Conservation (phyloP, 1,140 invertebrate genomes). For the Sycobia sp. region DNA sequence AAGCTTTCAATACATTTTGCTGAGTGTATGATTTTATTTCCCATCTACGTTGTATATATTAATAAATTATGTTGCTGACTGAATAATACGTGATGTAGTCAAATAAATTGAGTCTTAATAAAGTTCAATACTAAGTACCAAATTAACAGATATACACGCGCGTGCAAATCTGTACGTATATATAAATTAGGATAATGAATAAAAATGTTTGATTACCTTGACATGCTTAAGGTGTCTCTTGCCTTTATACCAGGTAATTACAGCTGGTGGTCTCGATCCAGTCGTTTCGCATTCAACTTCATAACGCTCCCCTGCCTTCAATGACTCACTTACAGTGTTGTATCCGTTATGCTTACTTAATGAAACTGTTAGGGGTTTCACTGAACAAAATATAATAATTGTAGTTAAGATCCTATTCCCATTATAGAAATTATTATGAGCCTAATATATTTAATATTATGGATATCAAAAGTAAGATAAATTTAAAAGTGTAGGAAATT, state of each 20-base stretch:
- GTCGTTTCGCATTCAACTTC: constrained; percentile 81
- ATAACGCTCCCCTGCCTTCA: constrained; percentile 78
- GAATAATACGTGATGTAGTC: too few relatives aligned
- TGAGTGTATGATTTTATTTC: too few relatives aligned
- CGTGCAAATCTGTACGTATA: too few relatives aligned
- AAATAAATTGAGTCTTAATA: too few relatives aligned
- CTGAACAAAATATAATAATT: constrained; percentile 62
- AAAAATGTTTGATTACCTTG: too few relatives aligned
- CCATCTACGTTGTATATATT: too few relatives aligned
- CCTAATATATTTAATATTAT: not conserved
- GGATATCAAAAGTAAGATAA: not conserved
- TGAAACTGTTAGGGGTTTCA: constrained; percentile 78
- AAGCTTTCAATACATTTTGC: too few relatives aligned
- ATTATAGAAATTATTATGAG: too few relatives aligned
- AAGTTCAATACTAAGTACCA: too few relatives aligned
- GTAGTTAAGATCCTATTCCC: not conserved
- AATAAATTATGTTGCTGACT: too few relatives aligned
- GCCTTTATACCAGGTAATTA: constrained; percentile 84
- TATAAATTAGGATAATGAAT: too few relatives aligned
- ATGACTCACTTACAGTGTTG: constrained; percentile 46
- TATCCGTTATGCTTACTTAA: constrained; percentile 67
- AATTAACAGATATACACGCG: too few relatives aligned
- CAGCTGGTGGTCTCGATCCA: constrained; percentile 82
- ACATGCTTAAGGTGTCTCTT: constrained; percentile 77
- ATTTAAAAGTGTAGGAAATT: not conserved